These are phyloP conservation scores for Drosophila prosaltans DNA, from an alignment of 1,140 invertebrate genomes.

Conservation along the genomic window DNA sequence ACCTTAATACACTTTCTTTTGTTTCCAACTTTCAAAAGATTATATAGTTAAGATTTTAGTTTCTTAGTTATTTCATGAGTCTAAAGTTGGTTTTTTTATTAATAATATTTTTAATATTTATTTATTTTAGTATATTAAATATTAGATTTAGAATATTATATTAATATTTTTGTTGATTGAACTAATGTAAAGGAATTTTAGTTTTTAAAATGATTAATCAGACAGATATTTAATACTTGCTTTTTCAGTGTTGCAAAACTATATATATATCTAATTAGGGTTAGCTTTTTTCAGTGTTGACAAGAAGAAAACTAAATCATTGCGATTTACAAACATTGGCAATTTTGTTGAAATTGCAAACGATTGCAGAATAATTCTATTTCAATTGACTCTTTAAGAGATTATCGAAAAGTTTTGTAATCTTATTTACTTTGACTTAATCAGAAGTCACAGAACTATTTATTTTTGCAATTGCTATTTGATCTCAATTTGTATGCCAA, in stretches of 20 bases:
- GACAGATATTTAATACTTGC: too few species aligned
- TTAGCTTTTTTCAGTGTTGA: too few species aligned
- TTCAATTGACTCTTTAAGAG: not conserved
- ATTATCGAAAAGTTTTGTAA: not conserved
- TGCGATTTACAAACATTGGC: not conserved
- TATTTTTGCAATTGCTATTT: not conserved
- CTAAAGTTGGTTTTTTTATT: not conserved
- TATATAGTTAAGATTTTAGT: too few species aligned
- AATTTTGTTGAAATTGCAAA: not conserved
- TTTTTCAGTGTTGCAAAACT: too few species aligned
- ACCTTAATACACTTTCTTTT: not conserved
- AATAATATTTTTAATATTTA: not conserved
- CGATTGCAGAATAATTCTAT: not conserved
- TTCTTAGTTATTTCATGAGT: too few species aligned
- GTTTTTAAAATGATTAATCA: too few species aligned
- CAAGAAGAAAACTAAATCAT: not conserved
- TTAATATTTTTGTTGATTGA: too few species aligned
- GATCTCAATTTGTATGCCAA: conserved; percentile 31
- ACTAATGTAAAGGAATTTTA: too few species aligned
- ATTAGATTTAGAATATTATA: too few species aligned
- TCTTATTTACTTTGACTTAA: conserved; percentile 11
- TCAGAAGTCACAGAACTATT: conserved; percentile 14
- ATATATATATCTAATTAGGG: too few species aligned
- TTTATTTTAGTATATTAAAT: too few species aligned
- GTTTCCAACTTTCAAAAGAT: too few species aligned